Evolutionary conservation across 2,888 invertebrate species (phyloP).

Genomic region (Drosophila villosipedis): DNA sequence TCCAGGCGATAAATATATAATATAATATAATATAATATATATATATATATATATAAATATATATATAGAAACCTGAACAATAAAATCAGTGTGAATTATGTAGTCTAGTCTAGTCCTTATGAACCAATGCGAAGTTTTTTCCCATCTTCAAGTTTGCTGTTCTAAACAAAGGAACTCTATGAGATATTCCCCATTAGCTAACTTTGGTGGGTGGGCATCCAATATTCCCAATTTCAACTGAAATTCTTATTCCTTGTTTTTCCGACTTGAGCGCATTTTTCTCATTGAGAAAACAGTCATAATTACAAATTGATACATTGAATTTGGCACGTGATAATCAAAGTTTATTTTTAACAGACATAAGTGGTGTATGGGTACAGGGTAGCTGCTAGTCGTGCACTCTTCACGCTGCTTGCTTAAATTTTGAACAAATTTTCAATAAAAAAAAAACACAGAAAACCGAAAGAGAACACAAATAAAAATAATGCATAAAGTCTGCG

Average conservation of each 20-base stretch:
- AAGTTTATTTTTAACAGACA: not conserved
- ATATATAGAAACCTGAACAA: not conserved
- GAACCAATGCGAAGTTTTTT: not conserved
- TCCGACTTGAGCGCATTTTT: not conserved
- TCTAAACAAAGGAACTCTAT: too few relatives aligned
- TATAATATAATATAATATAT: too few relatives aligned
- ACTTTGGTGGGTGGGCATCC: not conserved
- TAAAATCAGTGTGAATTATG: not conserved
- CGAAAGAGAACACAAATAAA: conserved; percentile 6
- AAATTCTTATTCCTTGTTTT: not conserved
- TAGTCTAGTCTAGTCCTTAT: not conserved
- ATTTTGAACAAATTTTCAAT: conserved; percentile 58
- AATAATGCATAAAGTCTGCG: conserved; percentile 22
- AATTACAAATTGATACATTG: not conserved
- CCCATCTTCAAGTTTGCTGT: not conserved
- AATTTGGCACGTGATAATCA: not conserved
- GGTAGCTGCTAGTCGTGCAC: not conserved
- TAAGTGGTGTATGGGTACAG: not conserved
- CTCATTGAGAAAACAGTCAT: not conserved
- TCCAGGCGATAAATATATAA: not conserved
- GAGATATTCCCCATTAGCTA: too few relatives aligned
- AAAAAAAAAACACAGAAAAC: not conserved
- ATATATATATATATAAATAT: not conserved
- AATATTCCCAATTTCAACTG: not conserved
- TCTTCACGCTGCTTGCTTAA: conserved; percentile 57